Evolutionary conservation across 2,888 invertebrate species (phyloP).

Genomic region (Cabera pusaria): DNA sequence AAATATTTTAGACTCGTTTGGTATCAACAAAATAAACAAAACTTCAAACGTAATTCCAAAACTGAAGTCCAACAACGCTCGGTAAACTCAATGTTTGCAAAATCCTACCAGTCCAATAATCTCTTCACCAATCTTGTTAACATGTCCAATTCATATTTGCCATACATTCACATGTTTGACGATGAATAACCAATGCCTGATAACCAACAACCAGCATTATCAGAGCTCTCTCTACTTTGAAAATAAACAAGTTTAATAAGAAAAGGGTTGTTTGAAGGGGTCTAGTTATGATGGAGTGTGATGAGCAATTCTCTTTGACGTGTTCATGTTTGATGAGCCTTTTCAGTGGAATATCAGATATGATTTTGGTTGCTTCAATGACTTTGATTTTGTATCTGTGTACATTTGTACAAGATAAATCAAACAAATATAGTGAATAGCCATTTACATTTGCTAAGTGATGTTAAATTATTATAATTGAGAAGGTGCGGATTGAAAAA

Average conservation of each 20-base stretch:
- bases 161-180: conserved; percentile 34
- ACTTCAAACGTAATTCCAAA: background rate
- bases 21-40: too few species aligned
- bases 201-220: conserved; percentile 11
- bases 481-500: too few species aligned
- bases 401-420: too few species aligned
- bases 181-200: conserved; percentile 35
- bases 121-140: conserved; percentile 26
- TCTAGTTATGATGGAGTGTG: conserved; percentile 9
- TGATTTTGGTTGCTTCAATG: conserved; percentile 8
- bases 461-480: too few species aligned
- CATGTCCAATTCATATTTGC: conserved; percentile 38
- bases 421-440: too few species aligned
- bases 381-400: too few species aligned
- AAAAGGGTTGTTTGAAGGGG: conserved; percentile 6
- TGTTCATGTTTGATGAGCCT: conserved; percentile 32
- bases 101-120: conserved; percentile 26
- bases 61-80: conserved; percentile 12
- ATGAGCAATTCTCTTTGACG: conserved; percentile 40
- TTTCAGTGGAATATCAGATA: conserved; percentile 28
- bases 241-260: conserved; percentile 1
- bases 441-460: too few species aligned
- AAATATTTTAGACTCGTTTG: too few species aligned
- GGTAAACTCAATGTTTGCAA: conserved; percentile 18
- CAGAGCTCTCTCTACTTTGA: conserved; percentile 4